These are phyloP conservation scores for Ceratoteleas bidentatus DNA, from an alignment of 1,140 invertebrate genomes.

Conservation along the genomic window DNA sequence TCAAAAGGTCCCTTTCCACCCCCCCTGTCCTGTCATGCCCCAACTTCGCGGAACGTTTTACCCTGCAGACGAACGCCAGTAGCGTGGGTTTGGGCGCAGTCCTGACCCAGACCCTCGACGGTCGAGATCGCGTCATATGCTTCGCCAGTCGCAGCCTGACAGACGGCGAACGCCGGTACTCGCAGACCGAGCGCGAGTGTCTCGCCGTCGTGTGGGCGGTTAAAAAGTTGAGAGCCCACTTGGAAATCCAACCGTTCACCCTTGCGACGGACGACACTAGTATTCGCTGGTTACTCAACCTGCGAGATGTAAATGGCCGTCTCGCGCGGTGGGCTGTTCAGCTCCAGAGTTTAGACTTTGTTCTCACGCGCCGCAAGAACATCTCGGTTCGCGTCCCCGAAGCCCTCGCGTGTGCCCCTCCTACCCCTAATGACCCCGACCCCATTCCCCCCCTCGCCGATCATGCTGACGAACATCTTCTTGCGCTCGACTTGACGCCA, in stretches of 20 bases:
- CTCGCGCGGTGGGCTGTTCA: background rate
- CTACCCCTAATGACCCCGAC: no score
- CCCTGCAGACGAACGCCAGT: background rate
- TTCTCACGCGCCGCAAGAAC: background rate
- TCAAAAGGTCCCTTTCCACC: no score
- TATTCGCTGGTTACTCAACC: background rate
- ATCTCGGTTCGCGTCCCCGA: background rate
- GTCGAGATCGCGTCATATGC: background rate
- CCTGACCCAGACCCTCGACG: no score
- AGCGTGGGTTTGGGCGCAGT: no score
- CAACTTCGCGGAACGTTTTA: background rate
- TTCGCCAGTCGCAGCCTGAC: background rate
- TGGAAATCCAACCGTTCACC: background rate
- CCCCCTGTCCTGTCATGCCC: no score
- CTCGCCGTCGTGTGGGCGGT: background rate
- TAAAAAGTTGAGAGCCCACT: background rate
- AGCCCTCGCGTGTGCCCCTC: background rate
- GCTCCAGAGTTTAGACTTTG: background rate
- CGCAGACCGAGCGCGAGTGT: background rate
- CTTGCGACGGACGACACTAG: background rate
- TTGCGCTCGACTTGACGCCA: background rate
- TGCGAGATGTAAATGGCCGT: background rate
- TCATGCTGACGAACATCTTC: no score
- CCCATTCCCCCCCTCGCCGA: no score
- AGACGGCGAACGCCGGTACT: background rate